phyloP scores from a whole-genome alignment of 2,888 invertebrate genomes.

The Augochlorella aurata region DNA sequence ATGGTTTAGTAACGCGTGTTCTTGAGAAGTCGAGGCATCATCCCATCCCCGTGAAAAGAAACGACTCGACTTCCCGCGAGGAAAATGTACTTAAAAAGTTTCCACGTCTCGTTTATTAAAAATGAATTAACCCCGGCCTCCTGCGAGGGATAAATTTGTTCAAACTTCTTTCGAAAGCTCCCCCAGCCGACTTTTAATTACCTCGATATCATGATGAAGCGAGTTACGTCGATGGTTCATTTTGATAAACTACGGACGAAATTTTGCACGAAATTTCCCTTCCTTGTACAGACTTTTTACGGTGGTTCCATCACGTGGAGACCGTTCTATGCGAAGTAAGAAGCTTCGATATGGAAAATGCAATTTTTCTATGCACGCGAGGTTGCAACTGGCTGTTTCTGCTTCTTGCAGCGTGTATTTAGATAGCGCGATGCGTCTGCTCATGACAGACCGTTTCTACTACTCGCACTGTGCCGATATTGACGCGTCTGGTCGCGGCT shows the following conservation, averaged over 20 bases:
- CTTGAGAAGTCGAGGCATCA: constrained; percentile 65
- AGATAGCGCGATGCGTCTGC: no score
- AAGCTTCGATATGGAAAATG: background rate
- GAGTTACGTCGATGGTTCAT: constrained; percentile 14
- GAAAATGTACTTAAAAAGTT: constrained; percentile 77
- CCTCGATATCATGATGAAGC: constrained; percentile 43
- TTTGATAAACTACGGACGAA: constrained; percentile 18
- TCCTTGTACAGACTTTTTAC: background rate
- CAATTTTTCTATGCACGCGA: background rate
- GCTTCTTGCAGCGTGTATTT: no score
- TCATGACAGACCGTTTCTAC: no score
- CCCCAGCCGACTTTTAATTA: constrained; percentile 65
- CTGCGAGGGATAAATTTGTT: constrained; percentile 74
- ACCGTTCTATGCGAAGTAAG: background rate
- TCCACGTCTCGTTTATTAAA: constrained; percentile 77
- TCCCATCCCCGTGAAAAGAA: constrained; percentile 46
- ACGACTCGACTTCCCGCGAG: constrained; percentile 47
- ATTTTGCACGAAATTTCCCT: constrained; percentile 1
- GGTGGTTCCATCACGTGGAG: background rate
- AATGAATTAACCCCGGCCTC: constrained; percentile 75
- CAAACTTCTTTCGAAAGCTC: constrained; percentile 65
- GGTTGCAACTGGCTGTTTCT: no score
- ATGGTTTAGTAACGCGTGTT: constrained; percentile 71
- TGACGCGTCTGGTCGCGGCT: no score
- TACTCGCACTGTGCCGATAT: no score